Conservation (phyloP, 2,113 vertebrate species). For the Pelobates fuscus region DNA sequence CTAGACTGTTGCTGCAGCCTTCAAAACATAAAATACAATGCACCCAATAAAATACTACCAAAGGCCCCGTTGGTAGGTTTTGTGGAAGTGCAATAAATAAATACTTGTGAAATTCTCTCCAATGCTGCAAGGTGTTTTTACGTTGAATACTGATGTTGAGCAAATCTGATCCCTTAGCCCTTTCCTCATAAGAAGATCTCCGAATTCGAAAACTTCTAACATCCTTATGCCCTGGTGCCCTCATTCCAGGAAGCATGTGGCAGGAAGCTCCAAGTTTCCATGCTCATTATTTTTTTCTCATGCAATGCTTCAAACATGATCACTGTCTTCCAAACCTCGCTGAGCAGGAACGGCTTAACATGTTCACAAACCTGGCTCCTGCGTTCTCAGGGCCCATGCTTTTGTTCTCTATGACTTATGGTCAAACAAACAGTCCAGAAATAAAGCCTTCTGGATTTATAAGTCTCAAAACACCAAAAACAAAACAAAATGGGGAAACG, state of each 20-base stretch:
- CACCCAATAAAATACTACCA: too few relatives aligned
- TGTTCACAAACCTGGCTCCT: slow-evolving; percentile 16
- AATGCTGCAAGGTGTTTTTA: background rate
- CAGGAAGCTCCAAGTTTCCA: slow-evolving; percentile 43
- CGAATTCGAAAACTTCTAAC: slow-evolving; percentile 36
- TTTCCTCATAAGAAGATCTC: slow-evolving; percentile 8
- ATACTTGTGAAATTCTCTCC: too few relatives aligned
- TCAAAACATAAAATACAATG: too few relatives aligned
- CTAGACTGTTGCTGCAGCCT: too few relatives aligned
- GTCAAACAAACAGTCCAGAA: slow-evolving; percentile 12
- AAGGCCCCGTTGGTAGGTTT: too few relatives aligned
- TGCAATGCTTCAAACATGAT: slow-evolving; percentile 27
- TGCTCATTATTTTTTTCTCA: slow-evolving; percentile 51
- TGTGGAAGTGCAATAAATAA: too few relatives aligned
- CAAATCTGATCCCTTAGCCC: slow-evolving; percentile 5
- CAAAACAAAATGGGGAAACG: slow-evolving; percentile 3
- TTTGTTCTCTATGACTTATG: slow-evolving; percentile 31
- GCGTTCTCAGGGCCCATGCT: slow-evolving; percentile 24
- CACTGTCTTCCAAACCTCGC: slow-evolving; percentile 22
- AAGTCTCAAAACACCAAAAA: slow-evolving; percentile 18
- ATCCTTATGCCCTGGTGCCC: slow-evolving; percentile 29
- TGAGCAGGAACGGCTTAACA: slow-evolving; percentile 40
- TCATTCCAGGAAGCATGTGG: slow-evolving; percentile 42
- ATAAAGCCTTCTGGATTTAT: slow-evolving; percentile 26
- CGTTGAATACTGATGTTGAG: background rate